These are phyloP conservation scores for Onychomys leucogaster DNA, from an alignment of 2,797 vertebrate species.

Conservation along the genomic window DNA sequence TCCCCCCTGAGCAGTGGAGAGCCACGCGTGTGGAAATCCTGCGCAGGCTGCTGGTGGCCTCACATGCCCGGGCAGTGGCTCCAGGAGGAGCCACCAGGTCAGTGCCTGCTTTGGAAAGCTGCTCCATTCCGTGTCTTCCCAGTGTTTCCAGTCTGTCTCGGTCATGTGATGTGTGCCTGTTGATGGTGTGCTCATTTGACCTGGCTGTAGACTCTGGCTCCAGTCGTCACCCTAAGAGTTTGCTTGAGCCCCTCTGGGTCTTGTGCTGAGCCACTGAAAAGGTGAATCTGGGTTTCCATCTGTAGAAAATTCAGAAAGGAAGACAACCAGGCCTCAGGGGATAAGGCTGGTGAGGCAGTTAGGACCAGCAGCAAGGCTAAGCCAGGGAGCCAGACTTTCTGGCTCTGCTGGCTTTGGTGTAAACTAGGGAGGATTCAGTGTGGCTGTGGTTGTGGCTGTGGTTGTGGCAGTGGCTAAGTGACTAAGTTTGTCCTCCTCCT, in stretches of 20 bases:
- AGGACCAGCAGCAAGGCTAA: not conserved
- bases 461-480: too few species aligned
- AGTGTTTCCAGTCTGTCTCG: rapidly evolving
- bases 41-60: conserved; percentile 92
- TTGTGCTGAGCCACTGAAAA: not conserved
- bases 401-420: not conserved
- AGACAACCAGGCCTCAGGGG: not conserved
- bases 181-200: rapidly evolving
- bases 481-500: not conserved
- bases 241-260: not conserved
- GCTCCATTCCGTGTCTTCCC: rapidly evolving
- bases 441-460: not conserved
- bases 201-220: not conserved
- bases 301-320: not conserved
- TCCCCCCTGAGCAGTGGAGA: conserved; percentile 95
- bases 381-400: not conserved
- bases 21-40: conserved; percentile 92
- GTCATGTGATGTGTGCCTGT: rapidly evolving
- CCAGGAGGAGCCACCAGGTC: conserved; percentile 95
- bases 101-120: conserved; percentile 74
- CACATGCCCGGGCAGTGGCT: conserved; percentile 93
- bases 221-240: not conserved
- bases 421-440: not conserved
- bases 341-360: not conserved
- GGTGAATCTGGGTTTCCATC: not conserved